A percentile compares a stretch with the other conserved stretches of the same genome.
Evolutionary conservation across 2,888 invertebrate species (phyloP).

Genomic region (Ariolimax columbianus): DNA sequence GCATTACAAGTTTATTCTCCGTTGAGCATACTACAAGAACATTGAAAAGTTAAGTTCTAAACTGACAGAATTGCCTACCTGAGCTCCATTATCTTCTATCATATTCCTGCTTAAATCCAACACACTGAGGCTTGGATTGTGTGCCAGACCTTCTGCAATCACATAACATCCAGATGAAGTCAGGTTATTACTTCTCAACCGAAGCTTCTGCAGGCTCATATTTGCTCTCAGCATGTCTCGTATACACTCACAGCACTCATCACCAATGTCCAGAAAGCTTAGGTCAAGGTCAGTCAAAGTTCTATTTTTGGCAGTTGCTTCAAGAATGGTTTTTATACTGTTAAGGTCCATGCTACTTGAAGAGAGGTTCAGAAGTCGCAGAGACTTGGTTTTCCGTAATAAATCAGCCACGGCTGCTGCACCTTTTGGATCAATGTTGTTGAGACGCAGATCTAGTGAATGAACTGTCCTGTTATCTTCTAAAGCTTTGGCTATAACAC

Average conservation of each 20-base stretch:
- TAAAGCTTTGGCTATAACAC: constrained; percentile 63
- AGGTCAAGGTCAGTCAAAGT: constrained; percentile 73
- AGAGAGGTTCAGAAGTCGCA: constrained; percentile 71
- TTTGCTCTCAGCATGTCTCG: constrained; percentile 70
- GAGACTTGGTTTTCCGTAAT: constrained; percentile 64
- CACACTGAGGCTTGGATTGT: constrained; percentile 68
- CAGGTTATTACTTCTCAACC: constrained; percentile 72
- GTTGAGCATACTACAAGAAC: too few relatives aligned
- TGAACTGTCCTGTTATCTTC: constrained; percentile 63
- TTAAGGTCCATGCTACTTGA: constrained; percentile 71
- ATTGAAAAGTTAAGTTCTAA: too few relatives aligned
- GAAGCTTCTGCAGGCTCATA: constrained; percentile 67
- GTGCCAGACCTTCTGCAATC: constrained; percentile 69
- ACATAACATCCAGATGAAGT: constrained; percentile 71
- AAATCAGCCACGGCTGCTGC: constrained; percentile 67
- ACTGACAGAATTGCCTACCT: constrained; percentile 43
- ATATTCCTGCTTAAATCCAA: constrained; percentile 75
- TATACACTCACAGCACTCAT: constrained; percentile 69
- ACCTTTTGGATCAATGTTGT: constrained; percentile 70
- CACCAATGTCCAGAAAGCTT: constrained; percentile 75
- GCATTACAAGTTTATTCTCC: too few relatives aligned
- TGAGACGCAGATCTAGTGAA: constrained; percentile 73
- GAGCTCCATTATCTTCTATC: constrained; percentile 70
- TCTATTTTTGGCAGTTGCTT: constrained; percentile 64
- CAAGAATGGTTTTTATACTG: constrained; percentile 66